Base-by-base conservation (phyloP, 1,140 invertebrate genomes). In the Bombus ignitus region DNA sequence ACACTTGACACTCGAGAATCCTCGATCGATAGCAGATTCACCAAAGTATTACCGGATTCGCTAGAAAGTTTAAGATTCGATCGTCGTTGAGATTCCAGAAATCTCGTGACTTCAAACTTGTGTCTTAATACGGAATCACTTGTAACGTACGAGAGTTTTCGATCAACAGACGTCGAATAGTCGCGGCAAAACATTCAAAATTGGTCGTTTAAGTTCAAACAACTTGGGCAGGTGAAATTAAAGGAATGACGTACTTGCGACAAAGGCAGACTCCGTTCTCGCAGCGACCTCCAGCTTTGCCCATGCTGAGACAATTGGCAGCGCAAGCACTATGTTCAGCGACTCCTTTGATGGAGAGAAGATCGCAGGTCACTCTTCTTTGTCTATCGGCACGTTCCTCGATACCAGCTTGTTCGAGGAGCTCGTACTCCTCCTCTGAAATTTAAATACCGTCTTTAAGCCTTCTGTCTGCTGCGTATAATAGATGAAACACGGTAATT, bases 261-360 rank as follows among this genome's bases (percentile, higher is more conserved):
- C 93, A 94, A 28, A 76, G 25, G 37, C 89, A 92, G 57, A 89
- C 3, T 1, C 86, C 72, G 35, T 65, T 39, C 18, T 76, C 74
- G 62, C 91, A 91, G 37, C 42, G 28, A 22, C 90, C 91, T 39
- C 93, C 93, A 44, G 88, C 89, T 89, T 92, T 91, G 75, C 92
- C 92, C 87, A 89, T 91, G 32, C 42, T 84, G 1, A 93, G 78
- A 83, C 93, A 94, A 59, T 93, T 92, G 0, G 92, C 92, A n/a
- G 91, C 91, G 42, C 93, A 94, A 72, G 91, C 92, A 39, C 86
- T 90, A 37, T 93, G 77, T 44, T 83, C 86, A 2, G 90, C 88
- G 83, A 85, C 66, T 73, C 89, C 91, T 22, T 80, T 73, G 37
- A 76, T 82, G 0, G 91, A 90, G 13, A 94, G 47, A 57, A 94